Percentiles rank a stretch among this genome's conserved stretches.
Conservation (phyloP, 1,140 invertebrate species). For the Drosophila malerkotliana region DNA sequence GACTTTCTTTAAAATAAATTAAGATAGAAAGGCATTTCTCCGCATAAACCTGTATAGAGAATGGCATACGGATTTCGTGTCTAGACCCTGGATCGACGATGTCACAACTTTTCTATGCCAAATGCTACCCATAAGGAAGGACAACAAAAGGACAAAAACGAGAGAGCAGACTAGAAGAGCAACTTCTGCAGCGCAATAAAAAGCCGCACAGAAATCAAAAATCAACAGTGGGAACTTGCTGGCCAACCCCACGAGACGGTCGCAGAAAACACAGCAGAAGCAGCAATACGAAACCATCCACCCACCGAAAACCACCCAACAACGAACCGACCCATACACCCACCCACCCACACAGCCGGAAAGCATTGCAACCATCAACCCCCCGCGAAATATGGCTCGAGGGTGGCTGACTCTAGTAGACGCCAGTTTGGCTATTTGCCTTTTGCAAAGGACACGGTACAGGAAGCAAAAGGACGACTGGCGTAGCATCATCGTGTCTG, state of each 20-base stretch:
- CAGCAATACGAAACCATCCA: conserved; percentile 11
- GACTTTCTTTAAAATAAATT: no score
- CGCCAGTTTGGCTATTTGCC: conserved; percentile 54
- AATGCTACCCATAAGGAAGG: conserved; percentile 23
- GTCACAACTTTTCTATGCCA: conserved; percentile 48
- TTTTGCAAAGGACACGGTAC: conserved; percentile 25
- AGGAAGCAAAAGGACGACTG: conserved; percentile 11
- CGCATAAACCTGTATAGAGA: background rate
- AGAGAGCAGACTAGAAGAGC: conserved; percentile 35
- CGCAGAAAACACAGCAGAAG: conserved; percentile 6
- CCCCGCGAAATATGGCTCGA: conserved; percentile 10
- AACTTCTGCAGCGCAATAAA: conserved; percentile 62
- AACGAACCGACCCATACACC: conserved; percentile 8
- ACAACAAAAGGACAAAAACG: background rate
- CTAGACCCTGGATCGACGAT: conserved; percentile 63
- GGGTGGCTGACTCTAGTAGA: conserved; percentile 45
- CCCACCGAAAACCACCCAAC: conserved; percentile 30
- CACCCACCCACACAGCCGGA: conserved; percentile 17
- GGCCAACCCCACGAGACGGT: conserved; percentile 43
- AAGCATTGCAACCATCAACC: conserved; percentile 26
- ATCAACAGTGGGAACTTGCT: conserved; percentile 63
- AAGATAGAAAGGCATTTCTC: no score
- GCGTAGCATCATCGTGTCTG: conserved; percentile 34
- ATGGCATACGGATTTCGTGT: conserved; percentile 19
- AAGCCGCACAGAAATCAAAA: conserved; percentile 72